Percentiles rank a stretch among this genome's conserved stretches.
These are phyloP conservation scores for Rallus crepitans DNA, from an alignment of 2,797 vertebrate genomes.

Conservation along the genomic window DNA sequence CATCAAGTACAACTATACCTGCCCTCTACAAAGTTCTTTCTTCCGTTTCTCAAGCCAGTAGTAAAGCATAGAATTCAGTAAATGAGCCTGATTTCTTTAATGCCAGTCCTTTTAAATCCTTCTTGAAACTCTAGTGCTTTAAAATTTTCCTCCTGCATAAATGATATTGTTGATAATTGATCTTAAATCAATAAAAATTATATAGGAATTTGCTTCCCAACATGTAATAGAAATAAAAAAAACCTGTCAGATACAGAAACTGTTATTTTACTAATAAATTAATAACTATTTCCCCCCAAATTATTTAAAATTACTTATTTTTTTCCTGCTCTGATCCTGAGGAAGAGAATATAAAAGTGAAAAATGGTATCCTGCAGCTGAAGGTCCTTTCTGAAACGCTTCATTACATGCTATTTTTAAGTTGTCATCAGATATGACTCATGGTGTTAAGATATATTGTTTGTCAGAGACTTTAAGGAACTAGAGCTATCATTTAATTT, in stretches of 20 bases:
- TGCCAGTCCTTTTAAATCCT: not conserved
- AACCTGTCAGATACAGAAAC: not conserved
- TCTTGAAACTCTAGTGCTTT: not conserved
- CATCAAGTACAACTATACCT: no score
- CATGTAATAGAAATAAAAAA: not conserved
- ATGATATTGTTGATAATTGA: not conserved
- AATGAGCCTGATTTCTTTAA: not conserved
- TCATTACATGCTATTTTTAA: not conserved
- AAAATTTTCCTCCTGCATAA: not conserved
- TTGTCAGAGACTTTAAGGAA: not conserved
- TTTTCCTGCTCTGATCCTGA: not conserved
- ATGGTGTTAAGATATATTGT: not conserved
- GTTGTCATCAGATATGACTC: not conserved
- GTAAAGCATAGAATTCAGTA: not conserved
- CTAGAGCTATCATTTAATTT: not conserved
- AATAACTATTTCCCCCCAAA: not conserved
- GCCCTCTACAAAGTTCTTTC: not conserved
- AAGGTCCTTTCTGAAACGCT: not conserved
- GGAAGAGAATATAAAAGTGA: not conserved
- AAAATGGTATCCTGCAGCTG: not conserved
- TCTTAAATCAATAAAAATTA: not conserved
- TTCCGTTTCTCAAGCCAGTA: not conserved
- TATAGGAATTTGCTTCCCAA: not conserved
- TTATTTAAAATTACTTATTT: not conserved
- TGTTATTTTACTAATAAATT: not conserved